Evolutionary conservation across 2,888 invertebrate species (phyloP).

Genomic region (Chironomus riparius): DNA sequence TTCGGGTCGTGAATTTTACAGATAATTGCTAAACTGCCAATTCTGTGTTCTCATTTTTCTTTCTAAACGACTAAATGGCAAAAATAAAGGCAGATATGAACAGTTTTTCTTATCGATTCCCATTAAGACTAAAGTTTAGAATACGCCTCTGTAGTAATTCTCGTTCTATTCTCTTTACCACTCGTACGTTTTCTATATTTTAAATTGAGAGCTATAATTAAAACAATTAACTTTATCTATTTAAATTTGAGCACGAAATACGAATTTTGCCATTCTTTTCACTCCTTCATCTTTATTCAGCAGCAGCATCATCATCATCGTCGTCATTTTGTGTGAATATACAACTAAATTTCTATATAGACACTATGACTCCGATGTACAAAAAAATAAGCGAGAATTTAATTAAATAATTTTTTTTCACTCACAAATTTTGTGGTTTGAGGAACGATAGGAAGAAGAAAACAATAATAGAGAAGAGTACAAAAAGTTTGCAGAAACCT

Average conservation of each 20-base stretch:
- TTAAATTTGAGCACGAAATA: conserved; percentile 15
- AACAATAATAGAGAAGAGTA: too few species aligned
- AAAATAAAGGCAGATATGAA: too few species aligned
- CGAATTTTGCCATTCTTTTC: background rate
- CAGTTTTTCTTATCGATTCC: too few species aligned
- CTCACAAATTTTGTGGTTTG: background rate
- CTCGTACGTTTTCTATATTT: too few species aligned
- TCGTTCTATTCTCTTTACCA: too few species aligned
- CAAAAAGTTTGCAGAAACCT: too few species aligned
- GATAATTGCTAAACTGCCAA: conserved; percentile 16
- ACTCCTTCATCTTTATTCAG: background rate
- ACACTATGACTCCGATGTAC: background rate
- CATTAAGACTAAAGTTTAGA: too few species aligned
- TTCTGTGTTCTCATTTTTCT: background rate
- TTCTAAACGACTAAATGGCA: background rate
- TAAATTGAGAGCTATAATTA: conserved; percentile 23
- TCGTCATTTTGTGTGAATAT: too few species aligned
- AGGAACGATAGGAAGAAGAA: too few species aligned
- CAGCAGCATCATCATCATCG: too few species aligned
- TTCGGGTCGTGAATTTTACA: conserved; percentile 17
- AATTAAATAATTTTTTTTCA: background rate
- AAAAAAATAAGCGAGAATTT: background rate
- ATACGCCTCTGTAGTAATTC: too few species aligned
- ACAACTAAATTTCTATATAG: too few species aligned
- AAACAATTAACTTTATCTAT: conserved; percentile 28